Evolutionary conservation across 2,888 invertebrate species (phyloP).

Genomic region (Terebella lapidaria): DNA sequence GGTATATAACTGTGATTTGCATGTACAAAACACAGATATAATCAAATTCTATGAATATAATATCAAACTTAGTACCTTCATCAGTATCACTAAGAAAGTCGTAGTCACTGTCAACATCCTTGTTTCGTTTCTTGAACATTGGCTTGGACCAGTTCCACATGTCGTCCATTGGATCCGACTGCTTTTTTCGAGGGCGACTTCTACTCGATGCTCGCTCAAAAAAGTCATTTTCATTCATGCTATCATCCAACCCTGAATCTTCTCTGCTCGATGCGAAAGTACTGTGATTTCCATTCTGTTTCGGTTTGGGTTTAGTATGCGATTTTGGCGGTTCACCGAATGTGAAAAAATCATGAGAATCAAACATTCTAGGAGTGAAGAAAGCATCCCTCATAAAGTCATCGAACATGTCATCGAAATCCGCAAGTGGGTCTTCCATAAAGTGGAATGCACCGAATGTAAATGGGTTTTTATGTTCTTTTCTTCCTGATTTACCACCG

Average conservation of each 20-base stretch:
- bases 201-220: background rate
- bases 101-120: conserved; percentile 1
- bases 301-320: too few relatives aligned
- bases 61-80: too few relatives aligned
- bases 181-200: background rate
- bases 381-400: conserved; percentile 5
- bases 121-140: conserved; percentile 10
- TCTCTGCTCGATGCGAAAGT: background rate
- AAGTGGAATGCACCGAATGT: background rate
- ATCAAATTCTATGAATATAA: too few relatives aligned
- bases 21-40: too few relatives aligned
- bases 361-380: background rate
- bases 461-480: background rate
- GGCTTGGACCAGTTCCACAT: conserved; percentile 19
- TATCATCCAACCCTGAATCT: background rate
- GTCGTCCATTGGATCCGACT: conserved; percentile 4
- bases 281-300: too few relatives aligned
- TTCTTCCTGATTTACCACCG: background rate
- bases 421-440: conserved; percentile 5
- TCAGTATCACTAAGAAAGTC: too few relatives aligned
- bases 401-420: conserved; percentile 9
- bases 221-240: background rate
- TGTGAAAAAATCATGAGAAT: background rate
- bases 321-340: background rate
- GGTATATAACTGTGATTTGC: too few relatives aligned